Base-by-base conservation (phyloP, 2,113 vertebrate species). In the Dromiciops gliroides region DNA sequence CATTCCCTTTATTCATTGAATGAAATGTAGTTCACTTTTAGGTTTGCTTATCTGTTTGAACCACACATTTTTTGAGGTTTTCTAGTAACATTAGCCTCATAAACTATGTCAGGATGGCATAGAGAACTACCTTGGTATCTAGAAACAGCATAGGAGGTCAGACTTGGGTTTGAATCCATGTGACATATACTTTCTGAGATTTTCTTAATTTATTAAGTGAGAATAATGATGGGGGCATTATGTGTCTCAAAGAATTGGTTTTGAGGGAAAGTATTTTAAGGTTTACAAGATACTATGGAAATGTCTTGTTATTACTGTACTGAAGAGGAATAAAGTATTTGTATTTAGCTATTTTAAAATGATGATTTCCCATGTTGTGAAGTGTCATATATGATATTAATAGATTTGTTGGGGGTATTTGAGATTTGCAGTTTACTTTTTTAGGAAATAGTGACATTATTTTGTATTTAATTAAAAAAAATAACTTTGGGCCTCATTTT, bases 371-470 rank as follows among this genome's bases (percentile, higher is more conserved):
- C 48, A 7, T 50, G 22, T 89, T 89, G 0, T 90, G 47, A 93
- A 88, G 7, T 96, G 31, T 44, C 51, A 51, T 7, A 90, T 24
- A 16, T 94, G 53, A 92, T 51, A 26, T 28, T 89, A 37, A 90
- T 93, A 4, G 67, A 83, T 83, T 83, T 44, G 16, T 44, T 83
- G n/a, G 16, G 89, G 67, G 26, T 53, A 47, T 93, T 60, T 88
- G 25, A 91, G 53, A 90, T 89, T 94, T 94, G 14, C 60, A 51
- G 52, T 94, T 93, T 89, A 50, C 16, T 89, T 2, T 60, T 91
- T 23, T 51, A 56, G 31, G 83, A 95, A 44, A 91, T 50, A 47
- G 2, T 83, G 67, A 44, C 44, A 83, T 92, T 92, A 48, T 90
- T 90, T 56, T 53, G 28, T 83, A 37, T 26, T n/a, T 75, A 75